Evolutionary conservation across 2,888 invertebrate genomes (phyloP), one percentile per base, ranked within the genome.

Genomic region (Bombyx huttoni): DNA sequence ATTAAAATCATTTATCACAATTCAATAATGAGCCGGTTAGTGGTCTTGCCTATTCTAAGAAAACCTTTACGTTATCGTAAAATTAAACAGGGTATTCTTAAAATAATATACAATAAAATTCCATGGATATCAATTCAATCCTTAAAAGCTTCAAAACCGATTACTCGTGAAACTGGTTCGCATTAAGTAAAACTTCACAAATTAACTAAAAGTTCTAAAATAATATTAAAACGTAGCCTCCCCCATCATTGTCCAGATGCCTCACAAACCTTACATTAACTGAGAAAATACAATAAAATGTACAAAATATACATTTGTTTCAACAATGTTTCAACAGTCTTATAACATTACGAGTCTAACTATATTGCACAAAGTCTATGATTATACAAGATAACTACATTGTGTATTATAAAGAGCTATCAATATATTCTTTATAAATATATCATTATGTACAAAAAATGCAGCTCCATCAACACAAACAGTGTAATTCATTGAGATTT

Each of bases 261-360:
- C 58, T 63, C 61, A 67, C 67, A 78, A 78, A 78, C 72, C 76
- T 81, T 80, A 78, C 73, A 67, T 73, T 77, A 75, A 78, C 75
- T 76, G 64, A 75, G 73, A 75, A 63, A 66, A 73, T 75, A 78
- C 81, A 81, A 72, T 78, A 75, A 76, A 84, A 85, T 83, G 81
- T 85, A 87, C 84, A 86, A 82, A 78, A 85, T 83, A 83, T 85
- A 83, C 84, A 86, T 81, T 56, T 62, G 58, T 68, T 75, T 68
- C 78, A 85, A 84, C 81, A 85, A 84, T 82, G 75, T 81, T 82
- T 83, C 78, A 88, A 88, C 87, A 88, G 87, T 88, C 87, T 86
- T 84, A 85, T 84, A 86, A 71, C 76, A 80, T 84, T 82, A 81
- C 74, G 75, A 76, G 76, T 71, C 79, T 82, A 82, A 81, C 77